Conservation (phyloP, 2,797 vertebrate genomes). For the Sus cebifrons region DNA sequence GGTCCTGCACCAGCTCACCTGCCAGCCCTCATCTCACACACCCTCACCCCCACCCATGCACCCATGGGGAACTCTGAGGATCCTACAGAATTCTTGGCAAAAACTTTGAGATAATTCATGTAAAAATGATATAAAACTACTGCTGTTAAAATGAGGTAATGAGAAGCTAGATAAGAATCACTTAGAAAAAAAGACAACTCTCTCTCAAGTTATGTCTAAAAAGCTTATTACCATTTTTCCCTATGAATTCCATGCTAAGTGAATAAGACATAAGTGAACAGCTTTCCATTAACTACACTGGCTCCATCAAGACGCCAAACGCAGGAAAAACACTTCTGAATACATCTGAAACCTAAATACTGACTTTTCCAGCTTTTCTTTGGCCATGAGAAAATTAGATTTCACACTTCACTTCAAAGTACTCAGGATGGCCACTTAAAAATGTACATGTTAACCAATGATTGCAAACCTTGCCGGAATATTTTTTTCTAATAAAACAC, state of each 20-base stretch:
- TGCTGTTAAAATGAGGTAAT: background rate
- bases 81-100: background rate
- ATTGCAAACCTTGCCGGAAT: background rate
- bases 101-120: background rate
- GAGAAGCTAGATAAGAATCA: background rate
- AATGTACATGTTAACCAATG: background rate
- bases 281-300: slow-evolving; percentile 62
- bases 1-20: too few relatives aligned
- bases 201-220: slow-evolving; percentile 67
- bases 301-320: background rate
- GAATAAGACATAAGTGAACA: background rate
- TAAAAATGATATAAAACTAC: background rate
- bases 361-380: background rate
- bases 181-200: background rate
- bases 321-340: background rate
- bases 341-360: background rate
- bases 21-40: too few relatives aligned
- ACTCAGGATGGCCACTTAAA: background rate
- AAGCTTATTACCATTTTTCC: slow-evolving; percentile 43
- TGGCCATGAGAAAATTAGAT: background rate
- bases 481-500: background rate
- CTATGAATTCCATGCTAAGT: slow-evolving; percentile 16
- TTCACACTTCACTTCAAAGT: background rate
- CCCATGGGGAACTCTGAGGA: background rate
- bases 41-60: rapidly evolving